Base-by-base conservation (phyloP, 2,888 invertebrate species). In the Himalopsyche anomala region DNA sequence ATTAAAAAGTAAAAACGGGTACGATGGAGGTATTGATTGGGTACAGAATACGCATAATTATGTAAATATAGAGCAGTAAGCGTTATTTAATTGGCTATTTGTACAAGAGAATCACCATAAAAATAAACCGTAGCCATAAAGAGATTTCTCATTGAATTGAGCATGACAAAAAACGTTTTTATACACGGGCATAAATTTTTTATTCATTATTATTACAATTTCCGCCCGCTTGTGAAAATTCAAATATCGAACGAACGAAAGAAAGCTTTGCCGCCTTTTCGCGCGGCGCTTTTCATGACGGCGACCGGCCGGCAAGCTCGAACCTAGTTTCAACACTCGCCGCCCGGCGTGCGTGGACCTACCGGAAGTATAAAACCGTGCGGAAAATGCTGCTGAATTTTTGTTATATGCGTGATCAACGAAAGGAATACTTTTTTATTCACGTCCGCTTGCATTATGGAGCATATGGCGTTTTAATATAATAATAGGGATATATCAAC, bases 201-300 rank as follows among this genome's bases (percentile, higher is more conserved):
- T 74, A 74, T 74, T 74, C 74, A 36, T 74, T 74, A 74, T 74
- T 74, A 74, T 74, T 74, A 74, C 74, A 74, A 74, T 74, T 74
- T 74, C 74, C 74, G 74, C 74, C 36, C 28, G 74, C 38, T 74
- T 36, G 74, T 74, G 74, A 74, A 74, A 74, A 74, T 74, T 74
- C 74, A 74, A 74, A 74, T 74, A 74, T 74, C 74, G 74, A 74
- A 74, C 74, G 74, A 74, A 36, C 15, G 28, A 36, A 74, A 74
- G 74, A 36, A 74, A 74, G 74, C 74, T 74, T 74, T 74, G 74
- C 74, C 74, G 74, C 74, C 74, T 74, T 74, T 74, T 74, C 74
- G 74, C 74, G 74, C 74, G 74, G 74, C 74, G 74, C 74, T 74
- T 28, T 74, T 36, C 74, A 36, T 36, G 15, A 5, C 74, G 36